Evolutionary conservation across 2,888 invertebrate genomes (phyloP), one percentile per base, ranked within the genome.

Genomic region (Andrena bucephala): DNA sequence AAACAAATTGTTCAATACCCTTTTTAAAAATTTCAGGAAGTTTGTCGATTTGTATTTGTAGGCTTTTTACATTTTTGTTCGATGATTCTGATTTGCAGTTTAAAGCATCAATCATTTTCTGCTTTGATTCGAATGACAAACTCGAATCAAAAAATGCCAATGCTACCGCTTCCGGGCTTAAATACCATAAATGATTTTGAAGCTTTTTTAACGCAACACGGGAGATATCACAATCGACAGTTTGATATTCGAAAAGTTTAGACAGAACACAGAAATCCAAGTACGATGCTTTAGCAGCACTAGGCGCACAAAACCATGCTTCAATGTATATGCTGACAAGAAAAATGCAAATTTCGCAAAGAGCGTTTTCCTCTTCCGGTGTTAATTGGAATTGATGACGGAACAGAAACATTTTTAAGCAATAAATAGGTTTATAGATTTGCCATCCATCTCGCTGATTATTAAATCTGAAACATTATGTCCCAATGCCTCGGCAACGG

Each of bases 381-480:
- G 20, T 24, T 66, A 66, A 66, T 24, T 24, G 29, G 54, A 66
- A 66, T 27, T 66, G 27, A 13, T 7, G 4, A 66, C 36, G 68
- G 59, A 72, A 73, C 50, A 75, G 54, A 68, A 67, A 75, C 2
- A 68, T 67, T 63, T 63, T 72, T 13, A 72, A 52, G 16, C 50
- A 63, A 36, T 72, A 63, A 54, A 63, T 72, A 59, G 66, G 27
- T 59, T 66, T n/a, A n/a, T n/a, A n/a, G n/a, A n/a, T 66, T 54
- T n/a, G 67, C 68, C 72, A 67, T 76, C 67, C 59, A 69, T n/a
- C 50, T 57, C n/a, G 72, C 77, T 85, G 48, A 85, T 77, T 1
- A 80, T 33, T 31, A 73, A 78, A 27, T 59, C 60, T 24, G 50
- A 10, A 6, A 60, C 33, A 68, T 85, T 69, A 62, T 65, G 65